Conservation (phyloP, 92 coral and sea anemone genomes). For the Diadumene lineata region DNA sequence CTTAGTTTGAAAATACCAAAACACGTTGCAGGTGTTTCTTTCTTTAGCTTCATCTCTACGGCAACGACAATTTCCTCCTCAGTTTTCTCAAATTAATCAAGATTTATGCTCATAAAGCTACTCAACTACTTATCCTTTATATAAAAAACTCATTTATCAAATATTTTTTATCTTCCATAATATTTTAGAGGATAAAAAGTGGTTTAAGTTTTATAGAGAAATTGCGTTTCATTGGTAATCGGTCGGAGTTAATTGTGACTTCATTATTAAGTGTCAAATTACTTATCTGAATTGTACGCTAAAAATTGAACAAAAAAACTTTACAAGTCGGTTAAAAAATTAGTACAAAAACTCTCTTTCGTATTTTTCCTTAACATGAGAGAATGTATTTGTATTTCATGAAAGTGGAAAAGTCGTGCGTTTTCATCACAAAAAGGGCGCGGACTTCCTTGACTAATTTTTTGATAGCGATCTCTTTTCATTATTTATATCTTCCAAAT, state of each 20-base stretch:
- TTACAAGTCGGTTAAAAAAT: neutral
- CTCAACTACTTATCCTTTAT: neutral
- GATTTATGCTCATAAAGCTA: neutral
- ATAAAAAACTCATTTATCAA: too few relatives aligned
- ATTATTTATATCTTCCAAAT: too few relatives aligned
- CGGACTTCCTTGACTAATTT: too few relatives aligned
- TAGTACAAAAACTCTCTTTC: neutral
- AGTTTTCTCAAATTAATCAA: neutral
- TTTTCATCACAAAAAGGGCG: too few relatives aligned
- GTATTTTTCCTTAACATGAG: too few relatives aligned
- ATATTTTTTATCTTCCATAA: too few relatives aligned
- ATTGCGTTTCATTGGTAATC: neutral
- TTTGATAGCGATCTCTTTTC: too few relatives aligned
- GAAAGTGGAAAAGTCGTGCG: too few relatives aligned
- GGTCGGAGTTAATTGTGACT: neutral
- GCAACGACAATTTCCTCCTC: neutral
- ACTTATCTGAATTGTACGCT: neutral
- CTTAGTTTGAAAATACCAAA: conserved; percentile 21
- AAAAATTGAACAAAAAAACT: neutral
- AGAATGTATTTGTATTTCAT: too few relatives aligned
- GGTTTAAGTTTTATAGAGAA: neutral
- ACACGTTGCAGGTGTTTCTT: conserved; percentile 13
- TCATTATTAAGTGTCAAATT: neutral
- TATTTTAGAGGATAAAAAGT: too few relatives aligned
- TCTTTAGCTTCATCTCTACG: neutral